Conservation (phyloP, 2,888 invertebrate genomes). For the Yponomeuta plumbellus region DNA sequence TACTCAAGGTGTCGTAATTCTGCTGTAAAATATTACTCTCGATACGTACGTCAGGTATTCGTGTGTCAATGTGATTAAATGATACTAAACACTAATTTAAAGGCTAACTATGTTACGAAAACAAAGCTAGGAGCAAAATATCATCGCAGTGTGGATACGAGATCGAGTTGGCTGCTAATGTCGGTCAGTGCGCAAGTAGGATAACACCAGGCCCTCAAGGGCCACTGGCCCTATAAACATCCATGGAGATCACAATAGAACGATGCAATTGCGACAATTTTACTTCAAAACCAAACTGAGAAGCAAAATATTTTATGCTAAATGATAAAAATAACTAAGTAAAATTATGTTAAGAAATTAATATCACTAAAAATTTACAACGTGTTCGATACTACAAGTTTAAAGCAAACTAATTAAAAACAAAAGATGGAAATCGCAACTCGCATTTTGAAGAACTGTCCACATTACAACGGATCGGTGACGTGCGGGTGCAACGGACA, state of each 20-base stretch:
- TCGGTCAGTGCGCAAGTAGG: neutral
- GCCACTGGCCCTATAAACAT: neutral
- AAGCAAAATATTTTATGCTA: neutral
- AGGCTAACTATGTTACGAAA: constrained; percentile 4
- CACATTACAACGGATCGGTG: too few relatives aligned
- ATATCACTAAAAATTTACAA: constrained; percentile 56
- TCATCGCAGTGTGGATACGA: constrained; percentile 4
- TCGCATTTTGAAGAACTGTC: constrained; percentile 28
- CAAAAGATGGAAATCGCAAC: constrained; percentile 55
- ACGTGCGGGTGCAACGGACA: too few relatives aligned
- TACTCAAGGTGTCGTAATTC: neutral
- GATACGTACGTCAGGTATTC: neutral
- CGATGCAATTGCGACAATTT: neutral
- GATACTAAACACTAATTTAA: constrained; percentile 7
- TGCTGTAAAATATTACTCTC: neutral
- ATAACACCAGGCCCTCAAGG: neutral
- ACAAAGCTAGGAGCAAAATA: constrained; percentile 8
- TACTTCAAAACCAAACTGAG: neutral
- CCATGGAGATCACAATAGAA: neutral
- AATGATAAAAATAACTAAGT: constrained; percentile 6
- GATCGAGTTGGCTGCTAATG: constrained; percentile 3
- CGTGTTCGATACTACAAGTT: constrained; percentile 49
- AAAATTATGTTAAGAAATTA: constrained; percentile 28
- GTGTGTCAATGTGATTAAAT: constrained; percentile 5
- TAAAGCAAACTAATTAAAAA: constrained; percentile 52